Evolutionary conservation across 2,797 vertebrate genomes (phyloP).

Genomic region (Cephalopachus bancanus): DNA sequence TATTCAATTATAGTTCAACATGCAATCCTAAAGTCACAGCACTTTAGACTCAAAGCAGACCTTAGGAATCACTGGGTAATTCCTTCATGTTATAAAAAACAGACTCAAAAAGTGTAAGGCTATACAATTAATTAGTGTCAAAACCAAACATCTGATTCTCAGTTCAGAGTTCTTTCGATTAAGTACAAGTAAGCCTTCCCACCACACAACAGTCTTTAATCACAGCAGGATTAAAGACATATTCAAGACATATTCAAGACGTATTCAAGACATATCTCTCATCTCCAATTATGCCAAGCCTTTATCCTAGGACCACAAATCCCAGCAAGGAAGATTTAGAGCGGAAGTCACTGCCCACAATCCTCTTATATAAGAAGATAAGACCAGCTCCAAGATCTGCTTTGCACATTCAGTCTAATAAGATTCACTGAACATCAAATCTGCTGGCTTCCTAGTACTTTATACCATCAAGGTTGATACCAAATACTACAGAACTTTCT

Average conservation of each 20-base stretch:
- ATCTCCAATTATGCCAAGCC: conserved; percentile 33
- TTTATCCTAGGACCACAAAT: conserved; percentile 24
- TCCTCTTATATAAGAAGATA: conserved; percentile 55
- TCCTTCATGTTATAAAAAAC: not conserved
- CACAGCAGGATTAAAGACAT: not conserved
- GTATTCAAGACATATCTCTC: conserved; percentile 31
- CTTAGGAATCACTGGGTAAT: not conserved
- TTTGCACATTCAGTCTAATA: not conserved
- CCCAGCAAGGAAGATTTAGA: conserved; percentile 55
- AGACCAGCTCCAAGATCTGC: conserved; percentile 12
- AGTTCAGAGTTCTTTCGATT: conserved; percentile 23
- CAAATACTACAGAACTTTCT: not conserved
- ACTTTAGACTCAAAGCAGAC: not conserved
- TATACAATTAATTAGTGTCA: not conserved
- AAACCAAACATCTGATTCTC: conserved; percentile 23
- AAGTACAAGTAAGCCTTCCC: not conserved
- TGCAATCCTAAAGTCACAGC: not conserved
- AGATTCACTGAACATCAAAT: conserved; percentile 22
- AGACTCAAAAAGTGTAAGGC: not conserved
- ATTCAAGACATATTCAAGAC: not conserved
- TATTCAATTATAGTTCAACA: not conserved
- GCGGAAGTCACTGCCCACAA: not conserved
- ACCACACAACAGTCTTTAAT: not conserved
- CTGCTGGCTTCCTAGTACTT: not conserved
- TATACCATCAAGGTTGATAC: not conserved